These are phyloP conservation scores for Trichogramma dendrolimi DNA, from an alignment of 2,888 invertebrate genomes.

Conservation along the genomic window DNA sequence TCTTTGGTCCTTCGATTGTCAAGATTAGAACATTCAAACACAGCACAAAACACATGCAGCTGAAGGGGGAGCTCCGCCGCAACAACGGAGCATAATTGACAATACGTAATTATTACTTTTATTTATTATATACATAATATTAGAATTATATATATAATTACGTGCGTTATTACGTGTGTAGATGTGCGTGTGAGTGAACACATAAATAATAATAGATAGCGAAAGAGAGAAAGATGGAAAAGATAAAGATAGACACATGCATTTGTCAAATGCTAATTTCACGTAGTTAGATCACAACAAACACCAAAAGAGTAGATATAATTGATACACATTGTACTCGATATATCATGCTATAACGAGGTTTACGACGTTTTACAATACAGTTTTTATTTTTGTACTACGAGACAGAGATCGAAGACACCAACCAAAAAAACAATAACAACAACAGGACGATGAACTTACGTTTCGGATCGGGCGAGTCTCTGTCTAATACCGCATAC, in stretches of 20 bases:
- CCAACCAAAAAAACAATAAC: background rate
- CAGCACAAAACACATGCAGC: slow-evolving; percentile 25
- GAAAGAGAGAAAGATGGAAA: too few species aligned
- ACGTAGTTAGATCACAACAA: background rate
- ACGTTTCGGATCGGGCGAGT: slow-evolving; percentile 88
- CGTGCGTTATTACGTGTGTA: too few species aligned
- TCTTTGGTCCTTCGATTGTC: slow-evolving; percentile 40
- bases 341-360: background rate
- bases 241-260: too few species aligned
- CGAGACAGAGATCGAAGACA: background rate
- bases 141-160: too few species aligned
- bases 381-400: background rate
- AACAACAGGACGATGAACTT: slow-evolving; percentile 47
- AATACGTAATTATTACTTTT: too few species aligned
- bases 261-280: too few species aligned
- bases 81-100: too few species aligned
- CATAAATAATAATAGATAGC: too few species aligned
- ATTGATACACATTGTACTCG: background rate
- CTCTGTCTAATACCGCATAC: slow-evolving; percentile 93
- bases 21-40: slow-evolving; percentile 35
- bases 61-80: too few species aligned
- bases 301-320: background rate
- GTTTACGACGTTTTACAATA: background rate
- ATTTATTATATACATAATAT: too few species aligned
- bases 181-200: too few species aligned